A percentile compares a stretch with the other conserved stretches of the same genome.
Conservation (phyloP, 2,113 vertebrate genomes). For the Vulpes lagopus region DNA sequence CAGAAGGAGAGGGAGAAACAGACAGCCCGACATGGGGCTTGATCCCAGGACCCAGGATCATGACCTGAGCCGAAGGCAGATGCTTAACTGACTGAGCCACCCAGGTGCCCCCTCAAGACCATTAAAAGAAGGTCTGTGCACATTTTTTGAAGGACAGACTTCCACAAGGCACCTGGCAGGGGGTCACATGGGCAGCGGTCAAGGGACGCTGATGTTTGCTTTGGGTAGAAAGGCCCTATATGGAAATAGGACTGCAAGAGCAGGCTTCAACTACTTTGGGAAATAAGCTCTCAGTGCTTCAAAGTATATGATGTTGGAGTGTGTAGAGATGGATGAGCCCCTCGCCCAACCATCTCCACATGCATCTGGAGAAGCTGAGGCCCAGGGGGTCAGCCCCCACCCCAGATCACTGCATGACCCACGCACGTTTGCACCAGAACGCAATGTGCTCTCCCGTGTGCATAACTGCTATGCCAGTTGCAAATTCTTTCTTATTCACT, state of each 20-base stretch:
- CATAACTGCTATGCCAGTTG: rapidly evolving
- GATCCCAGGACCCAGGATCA: no score
- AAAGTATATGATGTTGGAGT: neutral
- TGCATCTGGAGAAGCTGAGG: neutral
- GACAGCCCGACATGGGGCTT: no score
- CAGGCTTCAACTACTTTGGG: neutral
- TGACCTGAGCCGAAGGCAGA: no score
- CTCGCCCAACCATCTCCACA: neutral
- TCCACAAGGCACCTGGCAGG: neutral
- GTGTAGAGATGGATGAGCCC: neutral
- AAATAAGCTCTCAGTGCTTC: neutral
- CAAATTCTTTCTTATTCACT: neutral
- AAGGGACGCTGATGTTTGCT: neutral
- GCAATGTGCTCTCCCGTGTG: rapidly evolving
- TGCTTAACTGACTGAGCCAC: no score
- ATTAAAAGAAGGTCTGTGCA: neutral
- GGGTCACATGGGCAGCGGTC: neutral
- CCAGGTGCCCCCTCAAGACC: no score
- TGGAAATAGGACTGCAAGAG: neutral
- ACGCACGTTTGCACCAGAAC: rapidly evolving
- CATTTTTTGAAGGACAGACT: neutral
- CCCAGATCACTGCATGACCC: neutral
- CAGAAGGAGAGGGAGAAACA: no score
- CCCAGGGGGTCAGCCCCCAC: neutral
- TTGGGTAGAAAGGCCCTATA: neutral